Evolutionary conservation across 2,797 vertebrate genomes (phyloP).

Genomic region (Anabas testudineus): DNA sequence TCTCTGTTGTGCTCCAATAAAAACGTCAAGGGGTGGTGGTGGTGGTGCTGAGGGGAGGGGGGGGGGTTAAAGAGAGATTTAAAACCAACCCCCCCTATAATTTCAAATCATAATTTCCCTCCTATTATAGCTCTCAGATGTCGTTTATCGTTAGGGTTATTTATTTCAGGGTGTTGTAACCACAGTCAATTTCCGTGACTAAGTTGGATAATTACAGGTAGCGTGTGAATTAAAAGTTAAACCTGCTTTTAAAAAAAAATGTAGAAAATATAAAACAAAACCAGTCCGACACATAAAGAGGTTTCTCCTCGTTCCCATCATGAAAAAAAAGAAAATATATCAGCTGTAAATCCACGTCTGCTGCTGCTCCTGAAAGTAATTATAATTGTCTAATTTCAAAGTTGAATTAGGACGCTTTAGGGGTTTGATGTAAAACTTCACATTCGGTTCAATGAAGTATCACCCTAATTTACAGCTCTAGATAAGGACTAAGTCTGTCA

Average conservation of each 20-base stretch:
- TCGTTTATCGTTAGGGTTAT: slow-evolving; percentile 70
- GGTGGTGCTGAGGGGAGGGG: slow-evolving; percentile 32
- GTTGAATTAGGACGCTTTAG: slow-evolving; percentile 89
- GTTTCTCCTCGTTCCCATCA: slow-evolving; percentile 1
- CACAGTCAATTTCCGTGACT: slow-evolving; percentile 71
- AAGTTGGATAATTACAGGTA: slow-evolving; percentile 75
- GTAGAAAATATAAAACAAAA: slow-evolving; percentile 25
- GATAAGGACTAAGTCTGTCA: slow-evolving; percentile 95
- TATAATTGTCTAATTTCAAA: slow-evolving; percentile 89
- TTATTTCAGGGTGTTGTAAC: slow-evolving; percentile 70
- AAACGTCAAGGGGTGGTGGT: slow-evolving; percentile 72
- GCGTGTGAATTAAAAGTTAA: slow-evolving; percentile 24
- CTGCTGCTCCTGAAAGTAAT: slow-evolving; percentile 79
- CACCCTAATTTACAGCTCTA: slow-evolving; percentile 94
- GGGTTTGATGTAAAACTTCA: slow-evolving; percentile 91
- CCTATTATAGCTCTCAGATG: slow-evolving; percentile 74
- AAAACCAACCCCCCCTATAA: slow-evolving; percentile 73
- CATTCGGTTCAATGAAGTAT: slow-evolving; percentile 94
- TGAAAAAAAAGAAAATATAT: slow-evolving; percentile 15
- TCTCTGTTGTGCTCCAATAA: slow-evolving; percentile 83
- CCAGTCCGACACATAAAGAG: not conserved
- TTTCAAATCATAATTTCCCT: slow-evolving; percentile 85
- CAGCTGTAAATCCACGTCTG: slow-evolving; percentile 27
- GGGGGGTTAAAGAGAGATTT: slow-evolving; percentile 78
- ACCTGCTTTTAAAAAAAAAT: slow-evolving; percentile 35